These are phyloP conservation scores for Drosophila kurseongensis DNA, from an alignment of 1,140 invertebrate genomes.

Conservation along the genomic window DNA sequence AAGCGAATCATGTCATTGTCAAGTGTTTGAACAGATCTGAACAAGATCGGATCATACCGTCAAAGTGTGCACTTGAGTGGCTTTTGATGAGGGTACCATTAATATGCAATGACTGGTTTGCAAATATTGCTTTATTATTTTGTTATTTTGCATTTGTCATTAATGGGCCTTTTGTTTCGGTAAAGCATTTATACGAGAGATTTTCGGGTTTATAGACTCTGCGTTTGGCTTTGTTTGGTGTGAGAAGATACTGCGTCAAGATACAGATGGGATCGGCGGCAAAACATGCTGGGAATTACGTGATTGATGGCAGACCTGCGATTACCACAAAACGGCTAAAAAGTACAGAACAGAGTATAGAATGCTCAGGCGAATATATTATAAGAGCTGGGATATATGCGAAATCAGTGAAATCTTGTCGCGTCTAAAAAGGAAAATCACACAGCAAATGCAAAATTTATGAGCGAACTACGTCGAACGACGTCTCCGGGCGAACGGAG, in stretches of 20 bases:
- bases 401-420: constrained; percentile 53
- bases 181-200: constrained; percentile 26
- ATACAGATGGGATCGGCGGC: constrained; percentile 68
- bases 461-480: constrained; percentile 73
- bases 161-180: constrained; percentile 70
- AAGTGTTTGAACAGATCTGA: constrained; percentile 28
- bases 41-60: constrained; percentile 40
- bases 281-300: constrained; percentile 76
- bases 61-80: constrained; percentile 47
- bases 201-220: constrained; percentile 51
- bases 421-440: constrained; percentile 70
- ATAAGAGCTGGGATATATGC: constrained; percentile 11
- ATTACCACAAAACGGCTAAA: constrained; percentile 55
- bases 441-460: constrained; percentile 70
- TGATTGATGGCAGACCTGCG: constrained; percentile 68
- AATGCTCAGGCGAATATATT: constrained; percentile 28
- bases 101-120: constrained; percentile 50
- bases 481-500: constrained; percentile 66
- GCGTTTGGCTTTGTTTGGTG: constrained; percentile 44
- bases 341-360: constrained; percentile 19
- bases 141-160: constrained; percentile 47
- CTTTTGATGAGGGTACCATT: constrained; percentile 57
- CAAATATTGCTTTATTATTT: constrained; percentile 40
- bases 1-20: constrained; percentile 37
- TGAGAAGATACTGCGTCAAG: constrained; percentile 66